Base-by-base conservation (phyloP, 2,888 invertebrate species). In the Parnassius orleans region DNA sequence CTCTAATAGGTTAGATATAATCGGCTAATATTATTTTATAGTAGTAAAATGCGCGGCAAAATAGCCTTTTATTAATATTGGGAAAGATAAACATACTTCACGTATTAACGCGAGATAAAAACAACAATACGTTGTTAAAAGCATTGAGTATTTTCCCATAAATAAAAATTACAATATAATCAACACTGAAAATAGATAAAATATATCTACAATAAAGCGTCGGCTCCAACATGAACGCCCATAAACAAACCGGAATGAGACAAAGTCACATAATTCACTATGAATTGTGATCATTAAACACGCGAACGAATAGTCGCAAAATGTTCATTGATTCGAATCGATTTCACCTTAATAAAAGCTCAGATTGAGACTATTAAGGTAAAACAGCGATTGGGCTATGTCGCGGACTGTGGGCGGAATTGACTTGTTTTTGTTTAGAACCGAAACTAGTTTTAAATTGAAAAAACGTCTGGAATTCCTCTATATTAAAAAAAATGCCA, bases 221-320 rank as follows among this genome's bases (percentile, higher is more conserved):
- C 73, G 74, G 73, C 65, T 68, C 68, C 76, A 80, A 80, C 84
- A 84, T 82, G 83, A 82, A 81, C 68, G 71, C 73, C 80, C 74
- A 86, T 88, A 88, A 89, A 87, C 83, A 84, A 82, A 79, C 77
- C 74, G 78, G 78, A 86, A 85, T 81, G 84, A 84, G 85, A 85
- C 84, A 82, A 83, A 83, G 77, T 80, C 81, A 73, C 78, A 87
- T 87, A 84, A 84, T 77, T 87, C 84, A 84, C 73, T 70, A 79
- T 87, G 86, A 90, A 77, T 86, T 81, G 86, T 88, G 80, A 75
- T 78, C 77, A 77, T 83, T 83, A 75, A 79, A 77, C 89, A 89
- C 89, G 89, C 89, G 75, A 88, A 69, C 76, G 68, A 74, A 67
- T 64, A 70, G 72, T 76, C 73, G 76, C 78, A 66, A 78, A 74